phyloP scores from a whole-genome alignment of 2,797 vertebrate genomes.

The Neoniphon sammara region DNA sequence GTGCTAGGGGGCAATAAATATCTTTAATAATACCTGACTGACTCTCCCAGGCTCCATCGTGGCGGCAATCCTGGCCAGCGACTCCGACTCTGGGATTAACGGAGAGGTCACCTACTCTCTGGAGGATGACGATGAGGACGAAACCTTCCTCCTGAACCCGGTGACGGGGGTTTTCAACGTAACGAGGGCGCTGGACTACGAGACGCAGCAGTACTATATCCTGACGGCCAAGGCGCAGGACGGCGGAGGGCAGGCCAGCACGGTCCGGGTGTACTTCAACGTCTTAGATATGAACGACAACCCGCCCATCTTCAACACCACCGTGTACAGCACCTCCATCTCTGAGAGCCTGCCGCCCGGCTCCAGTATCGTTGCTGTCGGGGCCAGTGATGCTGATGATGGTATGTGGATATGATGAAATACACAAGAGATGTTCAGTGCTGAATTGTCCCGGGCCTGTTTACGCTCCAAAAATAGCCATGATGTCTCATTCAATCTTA shows the following conservation, averaged over 20 bases:
- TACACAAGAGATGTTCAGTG: background rate
- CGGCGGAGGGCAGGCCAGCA: constrained; percentile 89
- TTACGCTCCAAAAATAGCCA: no score
- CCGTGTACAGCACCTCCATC: constrained; percentile 87
- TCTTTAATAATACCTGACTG: constrained; percentile 34
- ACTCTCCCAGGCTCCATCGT: constrained; percentile 90
- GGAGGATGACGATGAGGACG: constrained; percentile 94
- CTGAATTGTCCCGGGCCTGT: no score
- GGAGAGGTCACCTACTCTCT: constrained; percentile 95
- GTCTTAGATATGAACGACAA: constrained; percentile 95
- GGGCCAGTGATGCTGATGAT: constrained; percentile 89
- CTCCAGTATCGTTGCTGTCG: constrained; percentile 86
- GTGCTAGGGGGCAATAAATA: constrained; percentile 29
- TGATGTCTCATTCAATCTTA: no score
- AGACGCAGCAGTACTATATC: constrained; percentile 91
- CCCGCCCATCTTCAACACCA: constrained; percentile 86
- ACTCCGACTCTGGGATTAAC: constrained; percentile 91
- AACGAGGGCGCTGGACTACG: constrained; percentile 90
- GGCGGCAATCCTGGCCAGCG: constrained; percentile 94
- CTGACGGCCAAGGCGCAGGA: constrained; percentile 89
- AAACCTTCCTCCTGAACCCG: constrained; percentile 92
- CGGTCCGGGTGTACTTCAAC: constrained; percentile 94
- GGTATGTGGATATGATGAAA: constrained; percentile 82
- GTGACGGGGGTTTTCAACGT: constrained; percentile 97
- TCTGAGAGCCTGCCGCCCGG: constrained; percentile 89